Base-by-base conservation (phyloP, 2,113 vertebrate species). In the Craseonycteris thonglongyai region DNA sequence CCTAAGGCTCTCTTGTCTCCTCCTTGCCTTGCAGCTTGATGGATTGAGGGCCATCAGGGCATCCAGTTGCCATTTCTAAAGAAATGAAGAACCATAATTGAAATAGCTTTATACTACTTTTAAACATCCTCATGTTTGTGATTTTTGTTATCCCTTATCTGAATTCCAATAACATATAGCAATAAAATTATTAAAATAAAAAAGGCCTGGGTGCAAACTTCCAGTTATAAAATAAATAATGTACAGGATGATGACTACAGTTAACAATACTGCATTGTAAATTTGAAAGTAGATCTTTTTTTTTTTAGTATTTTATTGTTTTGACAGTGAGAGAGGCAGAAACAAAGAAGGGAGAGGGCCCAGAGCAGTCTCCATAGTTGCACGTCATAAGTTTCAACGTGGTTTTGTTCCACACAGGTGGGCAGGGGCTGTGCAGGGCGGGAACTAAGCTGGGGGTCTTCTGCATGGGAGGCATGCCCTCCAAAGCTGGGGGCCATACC, bases 151-250 rank as follows among this genome's bases (percentile, higher is more conserved):
- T 49, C 15, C 19, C 47, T 84, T 56, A 69, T 47, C 19, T 47
- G 19, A 72, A 92, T 87, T 71, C 40, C 33, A 89, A n/a, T 69
- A 58, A 75, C 51, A 80, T 66, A 59, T 68, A 93, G 24, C 35
- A 91, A 91, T 69, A 75, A 91, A 89, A 65, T 33, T 69, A 85
- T 75, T 92, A 80, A 74, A 91, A 72, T 91, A 24, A 56, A 65
- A 80, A 86, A 82, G 56, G 28, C n/a, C n/a, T n/a, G n/a, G n/a
- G n/a, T n/a, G n/a, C n/a, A n/a, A n/a, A n/a, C n/a, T n/a, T n/a
- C n/a, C 33, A 86, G 40, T 69, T 92, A 58, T 47, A n/a, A 88
- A 58, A 49, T 72, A 81, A 63, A 56, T 66, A 93, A 54, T 74
- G 19, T 72, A 83, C 14, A 83, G 49, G 14, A 75, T 45, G 30